Base-by-base conservation (phyloP, 30 jellyfish, hydroid and myxozoan genomes). In the Aurelia sp. region DNA sequence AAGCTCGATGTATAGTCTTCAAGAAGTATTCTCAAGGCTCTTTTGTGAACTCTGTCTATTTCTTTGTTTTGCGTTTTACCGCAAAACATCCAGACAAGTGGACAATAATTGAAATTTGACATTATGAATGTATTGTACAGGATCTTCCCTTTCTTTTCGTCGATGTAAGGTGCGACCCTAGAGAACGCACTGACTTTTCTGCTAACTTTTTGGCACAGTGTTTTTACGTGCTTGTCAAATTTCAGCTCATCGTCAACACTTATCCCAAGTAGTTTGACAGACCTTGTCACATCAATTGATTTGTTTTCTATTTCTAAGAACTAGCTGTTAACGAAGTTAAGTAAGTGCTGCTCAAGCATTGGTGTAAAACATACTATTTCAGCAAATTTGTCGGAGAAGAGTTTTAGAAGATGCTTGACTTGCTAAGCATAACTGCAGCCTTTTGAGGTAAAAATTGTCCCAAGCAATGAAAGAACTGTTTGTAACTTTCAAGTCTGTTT, bases 31-130 rank as follows among this genome's bases (percentile, higher is more conserved):
- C 81, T 35, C 69, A 72, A 51, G 67, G 93, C 87, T 8, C 87
- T 31, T 41, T 72, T 71, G 27, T 70, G 93, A 47, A 84, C 75
- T 10, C 75, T 83, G 73, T 72, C 53, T 18, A 84, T 77, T 81
- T 65, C 38, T 40, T 70, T 61, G 51, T 27, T 84, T 40, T 74
- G 40, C n/a, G 64, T 48, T 68, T 84, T 59, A 24, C 89, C 89
- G 44, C 41, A 68, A 62, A 21, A 86, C 84, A 86, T 86, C 95
- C 95, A 86, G 71, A 86, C 67, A 22, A 74, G 85, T 12, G 95
- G 89, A 77, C 85, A 75, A 75, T 74, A 86, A 57, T 53, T 74
- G 57, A 74, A 63, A 66, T 86, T 75, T 27, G 95, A 63, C 85
- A 74, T 64, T 13, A 86, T 27, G 64, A 86, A 74, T 24, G 89